Evolutionary conservation across 2,888 invertebrate genomes (phyloP).

Genomic region (Polymixis lichenea): DNA sequence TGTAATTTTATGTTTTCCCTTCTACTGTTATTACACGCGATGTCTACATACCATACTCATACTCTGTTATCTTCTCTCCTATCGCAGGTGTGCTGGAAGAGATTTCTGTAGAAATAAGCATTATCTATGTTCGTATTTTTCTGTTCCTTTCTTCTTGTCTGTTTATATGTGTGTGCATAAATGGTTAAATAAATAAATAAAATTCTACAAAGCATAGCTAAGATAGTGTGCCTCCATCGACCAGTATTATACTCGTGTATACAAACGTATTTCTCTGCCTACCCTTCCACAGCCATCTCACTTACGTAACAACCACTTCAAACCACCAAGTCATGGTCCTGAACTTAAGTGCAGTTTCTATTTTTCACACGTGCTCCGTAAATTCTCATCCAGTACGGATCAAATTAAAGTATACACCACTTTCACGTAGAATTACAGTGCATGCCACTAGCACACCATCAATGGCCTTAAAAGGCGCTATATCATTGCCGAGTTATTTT

Average conservation of each 20-base stretch:
- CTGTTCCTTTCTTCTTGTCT: too few relatives aligned
- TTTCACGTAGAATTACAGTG: constrained; percentile 70
- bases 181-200: too few relatives aligned
- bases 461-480: constrained; percentile 65
- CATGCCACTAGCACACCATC: constrained; percentile 57
- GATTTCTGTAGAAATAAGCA: too few relatives aligned
- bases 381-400: constrained; percentile 68
- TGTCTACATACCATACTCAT: too few relatives aligned
- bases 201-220: background rate
- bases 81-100: too few relatives aligned
- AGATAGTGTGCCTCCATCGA: background rate
- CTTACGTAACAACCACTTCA: constrained; percentile 36
- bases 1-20: too few relatives aligned
- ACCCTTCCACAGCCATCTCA: constrained; percentile 1
- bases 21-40: too few relatives aligned
- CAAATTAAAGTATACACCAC: constrained; percentile 72
- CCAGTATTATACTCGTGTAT: background rate
- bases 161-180: too few relatives aligned
- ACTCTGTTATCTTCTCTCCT: too few relatives aligned
- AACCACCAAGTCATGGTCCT: constrained; percentile 53
- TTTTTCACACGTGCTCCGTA: constrained; percentile 71
- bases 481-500: constrained; percentile 73
- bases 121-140: too few relatives aligned
- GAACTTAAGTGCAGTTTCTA: constrained; percentile 67
- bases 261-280: background rate